Base-by-base conservation (phyloP, 2,888 invertebrate genomes). In the Ptychoptera contaminata region DNA sequence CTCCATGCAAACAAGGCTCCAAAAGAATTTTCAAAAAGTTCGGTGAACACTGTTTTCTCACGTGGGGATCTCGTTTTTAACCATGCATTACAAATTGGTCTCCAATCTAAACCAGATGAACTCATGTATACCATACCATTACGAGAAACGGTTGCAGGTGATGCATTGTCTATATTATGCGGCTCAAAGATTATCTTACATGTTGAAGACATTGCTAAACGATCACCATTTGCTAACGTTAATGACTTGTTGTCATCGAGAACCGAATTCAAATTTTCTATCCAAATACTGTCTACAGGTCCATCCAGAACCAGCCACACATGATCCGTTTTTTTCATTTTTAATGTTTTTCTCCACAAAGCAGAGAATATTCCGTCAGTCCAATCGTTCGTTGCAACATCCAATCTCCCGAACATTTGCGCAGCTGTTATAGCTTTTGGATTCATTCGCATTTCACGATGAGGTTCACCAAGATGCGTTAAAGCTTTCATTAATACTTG, bases 361-460 rank as follows among this genome's bases (percentile, higher is more conserved):
- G 94, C 91, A 1, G 94, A 93, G 66, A 96, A 96, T 56, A 96
- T 93, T 7, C 96, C 96, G 62, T 96, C 94, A 0, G 94, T 96
- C 96, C 96, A 96, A 59, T 96, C 96, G 58, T 96, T 96, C 2
- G 94, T 96, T 2, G 94, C 93, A 0, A 96, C 94, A 59, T 96
- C 94, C 16, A 94, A 68, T 29, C 91, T 76, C 0, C 96, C 96
- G 61, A 96, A 96, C 96, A 96, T 96, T 71, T 96, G 94, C 0
- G 93, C 81, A 0, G 94, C 88, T 11, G 94, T 94, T 56, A 96
- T 94, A 12, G 94, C 88, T 68, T 96, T 96, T 0, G 96, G 96
- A 66, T 96, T 96, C 94, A 96, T 94, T 51, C 94, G 72, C 91
- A 94, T 91, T 71, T 96, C 94, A 3, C 65, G 82, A 65, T 94